Evolutionary conservation across 2,888 invertebrate genomes (phyloP), one percentile per base, ranked within the genome.

Genomic region (Alviniconcha strummeri): DNA sequence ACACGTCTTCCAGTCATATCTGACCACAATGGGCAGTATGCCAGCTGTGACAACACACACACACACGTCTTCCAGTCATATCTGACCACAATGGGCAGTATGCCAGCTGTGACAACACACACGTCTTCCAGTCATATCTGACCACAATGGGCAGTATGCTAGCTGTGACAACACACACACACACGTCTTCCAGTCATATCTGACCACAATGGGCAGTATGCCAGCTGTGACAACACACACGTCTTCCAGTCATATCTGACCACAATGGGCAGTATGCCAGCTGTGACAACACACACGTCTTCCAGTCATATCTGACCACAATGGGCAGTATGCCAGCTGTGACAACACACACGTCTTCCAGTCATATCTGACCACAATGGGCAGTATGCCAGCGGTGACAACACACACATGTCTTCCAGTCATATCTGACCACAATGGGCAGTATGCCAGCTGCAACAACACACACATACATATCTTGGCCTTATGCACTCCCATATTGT

Each of bases 381-480:
- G 90, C 74, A 92, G 85, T 9, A 92, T 85, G 64, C 89, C 87
- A 82, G 92, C 92, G 92, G 87, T 0, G 17, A 75, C 55, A 81
- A 7, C 60, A 11, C n/a, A n/a, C n/a, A n/a, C n/a, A n/a, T n/a
- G n/a, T n/a, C n/a, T n/a, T n/a, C n/a, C n/a, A n/a, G n/a, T n/a
- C n/a, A n/a, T n/a, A n/a, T n/a, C n/a, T n/a, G n/a, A n/a, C 88
- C 15, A 90, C 91, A 56, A 89, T 85, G 5, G 92, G 90, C 74
- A 92, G 85, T 9, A 92, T 85, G 64, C 89, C 87, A 82, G 92
- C 92, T 92, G 87, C 0, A 36, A 75, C 55, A 81, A 7, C 60
- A 11, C 72, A 77, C 87, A 88, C 67, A 93, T 92, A 91, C 56
- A 93, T 87, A 84, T 92, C 93, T 57, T 36, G 91, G 89, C 86